These are phyloP conservation scores for Montipora capricornis DNA, from an alignment of 64 coral and sea anemone species.

Conservation along the genomic window DNA sequence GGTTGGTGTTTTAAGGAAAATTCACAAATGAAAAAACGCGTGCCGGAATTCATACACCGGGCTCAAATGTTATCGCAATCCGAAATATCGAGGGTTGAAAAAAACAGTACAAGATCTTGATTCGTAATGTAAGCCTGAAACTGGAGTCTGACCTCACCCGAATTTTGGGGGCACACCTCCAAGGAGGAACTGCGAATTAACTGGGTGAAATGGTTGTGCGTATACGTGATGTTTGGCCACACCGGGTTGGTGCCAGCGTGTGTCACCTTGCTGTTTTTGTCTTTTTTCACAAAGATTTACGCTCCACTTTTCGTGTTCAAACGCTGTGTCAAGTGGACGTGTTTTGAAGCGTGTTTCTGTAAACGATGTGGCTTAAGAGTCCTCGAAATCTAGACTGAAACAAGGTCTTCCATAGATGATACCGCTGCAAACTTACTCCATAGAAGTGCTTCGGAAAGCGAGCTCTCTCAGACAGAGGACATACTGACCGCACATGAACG, in stretches of 20 bases:
- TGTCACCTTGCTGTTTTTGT: too few species aligned
- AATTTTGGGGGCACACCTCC: slow-evolving; percentile 61
- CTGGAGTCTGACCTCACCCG: slow-evolving; percentile 31
- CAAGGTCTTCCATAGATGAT: neutral
- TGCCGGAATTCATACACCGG: neutral
- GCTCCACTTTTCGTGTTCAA: slow-evolving; percentile 43
- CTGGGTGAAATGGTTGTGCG: neutral
- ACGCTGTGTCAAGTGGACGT: neutral
- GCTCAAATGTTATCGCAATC: slow-evolving; percentile 40
- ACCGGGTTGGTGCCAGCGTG: too few species aligned
- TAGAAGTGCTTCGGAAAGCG: neutral
- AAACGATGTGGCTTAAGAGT: neutral
- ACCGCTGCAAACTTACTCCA: neutral
- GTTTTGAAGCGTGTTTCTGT: neutral
- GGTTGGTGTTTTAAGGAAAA: too few species aligned
- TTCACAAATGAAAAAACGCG: too few species aligned
- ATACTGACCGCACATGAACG: too few species aligned
- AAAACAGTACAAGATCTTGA: slow-evolving; percentile 25
- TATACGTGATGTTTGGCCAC: too few species aligned
- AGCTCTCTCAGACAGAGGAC: too few species aligned
- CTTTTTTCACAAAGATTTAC: neutral
- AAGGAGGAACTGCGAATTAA: slow-evolving; percentile 37
- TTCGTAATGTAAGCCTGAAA: slow-evolving; percentile 50
- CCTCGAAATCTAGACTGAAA: neutral
- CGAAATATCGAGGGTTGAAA: neutral